Percentiles rank a stretch among this genome's conserved stretches.
These are phyloP conservation scores for Sternarchorhynchus goeldii DNA, from an alignment of 2,797 vertebrate genomes.

Conservation along the genomic window DNA sequence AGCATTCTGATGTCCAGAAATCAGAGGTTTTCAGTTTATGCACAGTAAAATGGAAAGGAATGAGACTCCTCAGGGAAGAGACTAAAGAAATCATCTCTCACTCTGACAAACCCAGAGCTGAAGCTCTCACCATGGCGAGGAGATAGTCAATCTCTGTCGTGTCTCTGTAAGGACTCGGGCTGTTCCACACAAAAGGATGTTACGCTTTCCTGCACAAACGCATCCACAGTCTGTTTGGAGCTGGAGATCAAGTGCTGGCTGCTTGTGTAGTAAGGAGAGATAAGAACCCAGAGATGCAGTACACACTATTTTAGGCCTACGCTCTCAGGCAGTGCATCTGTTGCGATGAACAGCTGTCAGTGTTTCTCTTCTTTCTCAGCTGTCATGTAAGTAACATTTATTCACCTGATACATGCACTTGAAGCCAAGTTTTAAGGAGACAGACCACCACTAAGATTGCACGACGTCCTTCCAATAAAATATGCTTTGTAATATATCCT, in stretches of 20 bases:
- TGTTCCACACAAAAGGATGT: conserved; percentile 60
- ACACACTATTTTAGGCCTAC: conserved; percentile 33
- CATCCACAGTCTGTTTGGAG: conserved; percentile 41
- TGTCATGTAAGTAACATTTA: conserved; percentile 12
- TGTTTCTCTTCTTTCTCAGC: conserved; percentile 28
- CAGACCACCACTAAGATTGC: no score
- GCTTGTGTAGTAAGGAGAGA: conserved; percentile 16
- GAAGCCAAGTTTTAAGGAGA: background rate
- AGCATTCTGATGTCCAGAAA: background rate
- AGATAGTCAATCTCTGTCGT: conserved; percentile 56
- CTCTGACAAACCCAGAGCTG: conserved; percentile 24
- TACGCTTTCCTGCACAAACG: conserved; percentile 52
- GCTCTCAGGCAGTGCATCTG: conserved; percentile 30
- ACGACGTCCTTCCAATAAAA: background rate
- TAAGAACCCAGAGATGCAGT: conserved; percentile 41
- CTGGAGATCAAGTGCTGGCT: conserved; percentile 35
- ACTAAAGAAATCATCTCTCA: conserved; percentile 8
- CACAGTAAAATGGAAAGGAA: conserved; percentile 10
- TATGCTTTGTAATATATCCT: background rate
- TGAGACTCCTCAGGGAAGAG: conserved; percentile 3
- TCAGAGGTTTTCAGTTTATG: background rate
- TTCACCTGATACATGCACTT: conserved; percentile 3
- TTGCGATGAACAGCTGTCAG: conserved; percentile 1
- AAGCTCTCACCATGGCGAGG: conserved; percentile 48
- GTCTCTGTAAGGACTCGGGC: conserved; percentile 53